Evolutionary conservation across 2,113 vertebrate genomes (phyloP), one percentile per base, ranked within the genome.

Genomic region (Poicephalus gulielmi): DNA sequence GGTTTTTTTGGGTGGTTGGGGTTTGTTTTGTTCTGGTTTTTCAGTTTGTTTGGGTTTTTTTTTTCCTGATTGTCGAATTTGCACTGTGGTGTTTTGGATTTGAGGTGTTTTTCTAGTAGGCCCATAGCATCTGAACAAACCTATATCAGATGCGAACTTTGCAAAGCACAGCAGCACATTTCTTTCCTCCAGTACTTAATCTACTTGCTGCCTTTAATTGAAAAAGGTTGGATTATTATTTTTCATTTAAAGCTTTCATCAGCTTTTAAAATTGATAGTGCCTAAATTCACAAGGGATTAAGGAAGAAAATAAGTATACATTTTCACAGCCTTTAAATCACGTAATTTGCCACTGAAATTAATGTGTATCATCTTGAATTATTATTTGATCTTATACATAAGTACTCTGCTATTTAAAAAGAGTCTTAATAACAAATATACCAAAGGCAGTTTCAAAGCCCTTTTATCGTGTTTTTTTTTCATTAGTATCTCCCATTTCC

Each of bases 401-500:
- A 96, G 84, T 96, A 81, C 89, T 90, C 68, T 93, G 55, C 64
- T 88, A 71, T 95, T 94, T 92, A 77, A 96, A 96, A 94, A 91
- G 91, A 92, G 69, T 93, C 81, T 95, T 95, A 97, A 90, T 97
- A 96, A 92, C 83, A 95, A 78, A 97, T 95, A 95, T 97, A 94
- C 91, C 55, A 95, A 94, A 96, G 77, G 52, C 70, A 96, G 63
- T 93, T 94, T 95, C 78, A 96, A 94, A 95, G 82, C 41, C 62
- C 78, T 84, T 97, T 97, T 94, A 79, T 96, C 5, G 6, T 5
- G 2, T 5, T 96, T 93, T 93, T 93, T 96, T 80, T 96, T 95
- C 69, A 96, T 96, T 97, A 97, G 82, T 95, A 96, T 92, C 83
- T 97, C 93, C 92, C 81, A 92, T 92, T 98, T 97, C 97, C 90